Base-by-base conservation (phyloP, 2,113 vertebrate species). In the Oncorhynchus clarkii region DNA sequence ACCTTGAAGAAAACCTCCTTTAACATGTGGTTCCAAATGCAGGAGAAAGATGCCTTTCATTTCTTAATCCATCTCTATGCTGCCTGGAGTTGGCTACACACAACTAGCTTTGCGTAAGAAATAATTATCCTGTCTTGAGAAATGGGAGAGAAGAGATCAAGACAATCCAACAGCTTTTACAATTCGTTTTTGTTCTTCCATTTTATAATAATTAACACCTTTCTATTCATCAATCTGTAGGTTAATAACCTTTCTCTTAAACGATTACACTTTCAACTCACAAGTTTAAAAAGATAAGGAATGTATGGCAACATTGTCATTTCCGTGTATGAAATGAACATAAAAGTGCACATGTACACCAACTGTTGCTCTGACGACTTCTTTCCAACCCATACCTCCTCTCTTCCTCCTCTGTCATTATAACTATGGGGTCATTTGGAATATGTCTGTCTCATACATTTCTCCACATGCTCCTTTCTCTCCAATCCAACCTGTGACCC, bases 391-490 rank as follows among this genome's bases (percentile, higher is more conserved):
- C 39, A n/a, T 9, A 59, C 51, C 73, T 57, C 77, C 67, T 54
- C 65, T 73, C 78, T 69, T 77, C 74, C 85, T 45, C 39, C 39
- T 87, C 76, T 82, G 73, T 80, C 83, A 86, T 80, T 86, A 73
- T 73, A 70, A 82, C 74, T 75, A 67, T 20, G 65, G 66, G 66
- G 78, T 76, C 70, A 65, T 14, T 24, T 34, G 45, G 64, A 45
- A 45, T 45, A 45, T 45, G 39, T 45, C 39, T 45, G 39, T 45
- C 9, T 45, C 8, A 45, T 45, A 8, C 8, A 8, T 45, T 11
- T 45, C 39, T 45, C 39, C 39, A 45, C 39, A 9, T 45, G 39
- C 45, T 64, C 49, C 7, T 60, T 78, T 51, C 49, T 76, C 69
- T 69, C 29, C 67, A 60, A 69, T 67, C 71, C 72, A 80, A 85